Base-by-base conservation (phyloP, 2,888 invertebrate genomes). In the Trilocha varians region DNA sequence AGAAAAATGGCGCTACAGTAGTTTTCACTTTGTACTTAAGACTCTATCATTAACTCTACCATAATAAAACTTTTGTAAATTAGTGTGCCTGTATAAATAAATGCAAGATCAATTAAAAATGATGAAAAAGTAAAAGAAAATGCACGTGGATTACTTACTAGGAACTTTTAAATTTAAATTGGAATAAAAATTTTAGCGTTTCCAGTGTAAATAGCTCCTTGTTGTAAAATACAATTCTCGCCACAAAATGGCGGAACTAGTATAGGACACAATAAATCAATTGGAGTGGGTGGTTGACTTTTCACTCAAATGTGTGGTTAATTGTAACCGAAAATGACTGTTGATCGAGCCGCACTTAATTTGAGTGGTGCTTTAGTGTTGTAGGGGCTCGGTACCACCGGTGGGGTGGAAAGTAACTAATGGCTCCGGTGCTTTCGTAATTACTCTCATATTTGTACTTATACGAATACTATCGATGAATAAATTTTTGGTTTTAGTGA, bases 241-340 rank as follows among this genome's bases (percentile, higher is more conserved):
- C 59, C 74, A 73, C 72, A 80, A 83, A 84, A 84, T 83, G 78
- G 80, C 80, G 78, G 79, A 74, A 78, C 79, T 78, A 66, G 68
- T 53, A 38, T 65, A 68, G 72, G 65, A 78, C 71, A 84, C 84
- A 84, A 84, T 85, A 85, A 84, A 85, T 85, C 85, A 85, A 84
- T 84, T 83, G 83, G 78, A 84, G 85, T 85, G 83, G 83, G 83
- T 84, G 84, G 85, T 85, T 85, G 85, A 85, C 85, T 85, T 85
- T 85, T 85, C 82, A 84, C 83, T 84, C 84, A 80, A 84, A 84
- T 79, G 84, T 83, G 84, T 82, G 82, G 84, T 85, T 84, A 85
- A 84, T 85, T 85, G 85, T 84, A 84, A 83, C 85, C 83, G 80
- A 85, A 84, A 85, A 85, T 85, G 80, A 84, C 78, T 85, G 84